Evolutionary conservation across 2,113 vertebrate species (phyloP).

Genomic region (Corydoras sp.): DNA sequence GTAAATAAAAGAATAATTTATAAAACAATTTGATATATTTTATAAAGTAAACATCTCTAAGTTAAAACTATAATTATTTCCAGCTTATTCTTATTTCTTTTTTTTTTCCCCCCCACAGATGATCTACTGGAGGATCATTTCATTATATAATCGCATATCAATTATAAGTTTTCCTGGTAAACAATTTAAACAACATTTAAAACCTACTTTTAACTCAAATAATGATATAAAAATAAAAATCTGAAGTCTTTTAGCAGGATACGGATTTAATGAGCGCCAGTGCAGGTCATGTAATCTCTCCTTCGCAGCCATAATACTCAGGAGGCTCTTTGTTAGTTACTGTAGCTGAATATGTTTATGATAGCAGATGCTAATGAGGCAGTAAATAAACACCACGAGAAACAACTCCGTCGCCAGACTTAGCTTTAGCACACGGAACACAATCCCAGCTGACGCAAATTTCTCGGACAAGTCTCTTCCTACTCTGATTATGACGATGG

Average conservation of each 20-base stretch:
- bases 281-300: slow-evolving; percentile 11
- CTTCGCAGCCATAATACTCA: slow-evolving; percentile 27
- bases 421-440: not conserved
- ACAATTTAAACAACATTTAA: no score
- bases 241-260: not conserved
- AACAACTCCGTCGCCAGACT: slow-evolving; percentile 28
- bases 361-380: slow-evolving; percentile 47
- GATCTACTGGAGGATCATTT: no score
- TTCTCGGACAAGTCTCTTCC: slow-evolving; percentile 40
- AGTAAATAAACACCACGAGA: slow-evolving; percentile 41
- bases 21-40: no score
- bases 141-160: no score
- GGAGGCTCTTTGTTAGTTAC: slow-evolving; percentile 35
- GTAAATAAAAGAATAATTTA: no score
- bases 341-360: slow-evolving; percentile 42
- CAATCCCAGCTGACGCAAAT: slow-evolving; percentile 29
- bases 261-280: slow-evolving; percentile 11
- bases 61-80: no score
- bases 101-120: no score
- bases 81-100: no score
- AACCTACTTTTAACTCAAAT: no score
- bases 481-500: slow-evolving; percentile 39
- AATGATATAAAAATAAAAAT: not conserved
- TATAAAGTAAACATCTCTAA: no score
- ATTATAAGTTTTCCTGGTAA: no score